These are phyloP conservation scores for Meloe dianella DNA, from an alignment of 2,888 invertebrate species.

Conservation along the genomic window DNA sequence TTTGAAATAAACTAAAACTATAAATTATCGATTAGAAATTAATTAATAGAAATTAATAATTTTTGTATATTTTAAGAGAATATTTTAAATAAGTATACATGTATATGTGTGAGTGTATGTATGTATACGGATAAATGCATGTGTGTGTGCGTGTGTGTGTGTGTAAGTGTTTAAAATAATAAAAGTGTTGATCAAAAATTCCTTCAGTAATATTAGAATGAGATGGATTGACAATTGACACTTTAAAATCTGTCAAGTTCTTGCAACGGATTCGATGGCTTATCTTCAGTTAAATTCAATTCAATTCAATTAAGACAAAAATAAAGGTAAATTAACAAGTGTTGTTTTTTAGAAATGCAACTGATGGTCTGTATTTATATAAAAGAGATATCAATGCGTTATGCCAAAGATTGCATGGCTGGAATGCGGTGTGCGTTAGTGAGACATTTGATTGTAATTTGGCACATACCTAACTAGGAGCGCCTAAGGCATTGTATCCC, in stretches of 20 bases:
- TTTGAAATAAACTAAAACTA: too few relatives aligned
- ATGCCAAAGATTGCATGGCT: constrained; percentile 52
- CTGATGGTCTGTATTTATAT: too few relatives aligned
- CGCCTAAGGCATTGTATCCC: constrained; percentile 46
- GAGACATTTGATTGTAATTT: constrained; percentile 57
- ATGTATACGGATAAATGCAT: background rate
- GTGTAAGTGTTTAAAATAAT: constrained; percentile 31
- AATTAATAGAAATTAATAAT: constrained; percentile 2
- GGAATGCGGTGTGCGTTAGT: constrained; percentile 53
- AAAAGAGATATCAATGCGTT: constrained; percentile 42
- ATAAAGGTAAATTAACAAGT: too few relatives aligned
- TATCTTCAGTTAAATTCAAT: too few relatives aligned
- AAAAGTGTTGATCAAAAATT: constrained; percentile 50
- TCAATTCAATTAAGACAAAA: too few relatives aligned
- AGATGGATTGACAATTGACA: constrained; percentile 56
- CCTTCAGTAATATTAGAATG: constrained; percentile 53
- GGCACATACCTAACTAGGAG: constrained; percentile 52
- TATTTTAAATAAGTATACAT: background rate
- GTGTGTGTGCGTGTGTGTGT: background rate
- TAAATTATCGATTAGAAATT: too few relatives aligned
- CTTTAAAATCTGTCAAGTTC: constrained; percentile 55
- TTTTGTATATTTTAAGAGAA: background rate
- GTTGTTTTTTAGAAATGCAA: background rate
- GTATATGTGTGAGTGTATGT: constrained; percentile 5
- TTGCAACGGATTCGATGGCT: constrained; percentile 48